A percentile compares a stretch with the other conserved stretches of the same genome.
Evolutionary conservation across 2,888 invertebrate species (phyloP).

Genomic region (Netelia melanura): DNA sequence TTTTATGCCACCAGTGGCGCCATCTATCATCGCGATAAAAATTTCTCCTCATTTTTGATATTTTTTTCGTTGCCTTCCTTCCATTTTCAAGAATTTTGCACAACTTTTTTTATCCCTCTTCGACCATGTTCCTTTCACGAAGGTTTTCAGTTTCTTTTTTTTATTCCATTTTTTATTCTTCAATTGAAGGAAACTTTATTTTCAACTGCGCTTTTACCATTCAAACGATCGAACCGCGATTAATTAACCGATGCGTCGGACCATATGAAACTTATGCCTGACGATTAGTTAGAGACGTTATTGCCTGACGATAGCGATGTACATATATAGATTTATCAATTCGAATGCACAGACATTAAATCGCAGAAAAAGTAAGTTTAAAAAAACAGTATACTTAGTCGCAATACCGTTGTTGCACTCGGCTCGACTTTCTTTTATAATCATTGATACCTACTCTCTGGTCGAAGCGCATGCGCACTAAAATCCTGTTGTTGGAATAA

Average conservation of each 20-base stretch:
- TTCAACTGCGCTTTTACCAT: too few relatives aligned
- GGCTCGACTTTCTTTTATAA: neutral
- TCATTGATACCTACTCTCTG: neutral
- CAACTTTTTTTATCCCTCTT: slow-evolving; percentile 16
- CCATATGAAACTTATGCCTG: slow-evolving; percentile 54
- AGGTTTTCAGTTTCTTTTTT: slow-evolving; percentile 13
- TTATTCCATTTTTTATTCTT: slow-evolving; percentile 19
- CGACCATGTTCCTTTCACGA: slow-evolving; percentile 1
- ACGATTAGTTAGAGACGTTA: too few relatives aligned
- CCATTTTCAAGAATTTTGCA: neutral
- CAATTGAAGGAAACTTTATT: neutral
- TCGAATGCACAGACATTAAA: slow-evolving; percentile 39
- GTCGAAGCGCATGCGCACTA: neutral
- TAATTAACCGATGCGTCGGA: slow-evolving; percentile 64
- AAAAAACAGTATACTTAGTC: slow-evolving; percentile 13
- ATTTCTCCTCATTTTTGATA: slow-evolving; percentile 18
- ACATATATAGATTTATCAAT: slow-evolving; percentile 30
- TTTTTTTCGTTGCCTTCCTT: neutral
- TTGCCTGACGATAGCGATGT: slow-evolving; percentile 29
- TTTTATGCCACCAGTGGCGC: neutral
- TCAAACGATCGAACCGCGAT: slow-evolving; percentile 56
- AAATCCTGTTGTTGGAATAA: neutral
- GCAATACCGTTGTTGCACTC: slow-evolving; percentile 12
- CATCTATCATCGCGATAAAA: neutral
- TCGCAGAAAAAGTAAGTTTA: neutral